phyloP scores from a whole-genome alignment of 2,113 vertebrate genomes.

The Cyanocitta stelleri region DNA sequence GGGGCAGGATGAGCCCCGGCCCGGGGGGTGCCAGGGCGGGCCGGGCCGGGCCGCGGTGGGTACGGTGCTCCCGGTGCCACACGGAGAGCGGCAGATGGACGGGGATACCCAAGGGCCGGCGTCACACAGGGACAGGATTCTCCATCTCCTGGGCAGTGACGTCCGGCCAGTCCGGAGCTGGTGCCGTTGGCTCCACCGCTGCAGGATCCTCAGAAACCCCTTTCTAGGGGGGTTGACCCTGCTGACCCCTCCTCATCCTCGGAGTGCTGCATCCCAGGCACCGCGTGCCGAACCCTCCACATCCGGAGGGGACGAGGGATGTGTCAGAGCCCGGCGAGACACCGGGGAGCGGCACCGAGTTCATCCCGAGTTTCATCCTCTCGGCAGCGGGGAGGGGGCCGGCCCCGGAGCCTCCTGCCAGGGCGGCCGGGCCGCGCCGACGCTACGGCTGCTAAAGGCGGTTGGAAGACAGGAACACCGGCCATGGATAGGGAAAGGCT shows the following conservation, averaged over 20 bases:
- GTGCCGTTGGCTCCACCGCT: neutral
- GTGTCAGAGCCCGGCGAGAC: neutral
- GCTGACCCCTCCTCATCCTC: neutral
- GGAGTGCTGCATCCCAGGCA: rapidly evolving
- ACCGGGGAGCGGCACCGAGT: neutral
- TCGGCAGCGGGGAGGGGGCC: neutral
- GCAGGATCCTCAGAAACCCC: neutral
- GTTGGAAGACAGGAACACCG: neutral
- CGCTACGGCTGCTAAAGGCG: neutral
- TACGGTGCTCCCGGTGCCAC: neutral
- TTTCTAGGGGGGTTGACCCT: neutral
- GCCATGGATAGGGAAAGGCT: neutral
- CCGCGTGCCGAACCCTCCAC: neutral
- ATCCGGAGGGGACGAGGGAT: neutral
- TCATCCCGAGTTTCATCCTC: neutral
- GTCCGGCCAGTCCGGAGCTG: neutral
- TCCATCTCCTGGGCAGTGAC: neutral
- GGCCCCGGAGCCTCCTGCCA: neutral
- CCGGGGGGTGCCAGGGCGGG: rapidly evolving
- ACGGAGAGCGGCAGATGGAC: rapidly evolving
- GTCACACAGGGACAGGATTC: neutral
- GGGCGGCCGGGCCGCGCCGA: neutral
- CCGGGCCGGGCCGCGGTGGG: neutral
- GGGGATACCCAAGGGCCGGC: neutral
- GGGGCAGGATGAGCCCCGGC: neutral